Evolutionary conservation across 2,797 vertebrate genomes (phyloP).

Genomic region (Coregonus sp.): DNA sequence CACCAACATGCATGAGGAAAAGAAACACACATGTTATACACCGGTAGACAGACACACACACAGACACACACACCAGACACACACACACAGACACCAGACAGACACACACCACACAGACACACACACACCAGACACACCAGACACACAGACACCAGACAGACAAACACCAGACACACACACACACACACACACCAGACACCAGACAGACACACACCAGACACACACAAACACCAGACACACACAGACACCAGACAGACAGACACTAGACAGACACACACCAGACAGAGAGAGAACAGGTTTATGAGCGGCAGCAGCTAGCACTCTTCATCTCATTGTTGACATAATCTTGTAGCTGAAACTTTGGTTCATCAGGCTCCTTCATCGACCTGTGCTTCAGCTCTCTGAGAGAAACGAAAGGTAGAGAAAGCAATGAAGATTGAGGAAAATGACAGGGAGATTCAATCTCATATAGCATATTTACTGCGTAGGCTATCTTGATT

Average conservation of each 20-base stretch:
- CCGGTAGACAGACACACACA: not conserved
- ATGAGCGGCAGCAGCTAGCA: slow-evolving; percentile 85
- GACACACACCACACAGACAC: too few relatives aligned
- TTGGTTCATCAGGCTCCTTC: slow-evolving; percentile 84
- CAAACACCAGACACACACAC: not conserved
- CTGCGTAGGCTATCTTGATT: not conserved
- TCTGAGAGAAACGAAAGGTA: slow-evolving; percentile 62
- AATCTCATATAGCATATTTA: not conserved
- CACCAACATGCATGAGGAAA: not conserved
- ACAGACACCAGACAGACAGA: not conserved
- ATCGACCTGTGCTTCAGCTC: slow-evolving; percentile 90
- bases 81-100: too few relatives aligned
- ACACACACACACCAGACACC: slow-evolving; percentile 2
- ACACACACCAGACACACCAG: too few relatives aligned
- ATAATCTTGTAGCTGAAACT: slow-evolving; percentile 91
- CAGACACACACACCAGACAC: too few relatives aligned
- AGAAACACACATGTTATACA: not conserved
- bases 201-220: not conserved
- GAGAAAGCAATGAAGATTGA: not conserved
- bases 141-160: too few relatives aligned
- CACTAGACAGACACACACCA: slow-evolving; percentile 5
- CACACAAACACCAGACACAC: not conserved
- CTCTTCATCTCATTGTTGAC: slow-evolving; percentile 87
- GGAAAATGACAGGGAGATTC: not conserved
- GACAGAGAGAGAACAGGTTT: slow-evolving; percentile 45